Evolutionary conservation across 2,113 vertebrate genomes (phyloP), one percentile per base, ranked within the genome.

Genomic region (Oreochromis aureus): DNA sequence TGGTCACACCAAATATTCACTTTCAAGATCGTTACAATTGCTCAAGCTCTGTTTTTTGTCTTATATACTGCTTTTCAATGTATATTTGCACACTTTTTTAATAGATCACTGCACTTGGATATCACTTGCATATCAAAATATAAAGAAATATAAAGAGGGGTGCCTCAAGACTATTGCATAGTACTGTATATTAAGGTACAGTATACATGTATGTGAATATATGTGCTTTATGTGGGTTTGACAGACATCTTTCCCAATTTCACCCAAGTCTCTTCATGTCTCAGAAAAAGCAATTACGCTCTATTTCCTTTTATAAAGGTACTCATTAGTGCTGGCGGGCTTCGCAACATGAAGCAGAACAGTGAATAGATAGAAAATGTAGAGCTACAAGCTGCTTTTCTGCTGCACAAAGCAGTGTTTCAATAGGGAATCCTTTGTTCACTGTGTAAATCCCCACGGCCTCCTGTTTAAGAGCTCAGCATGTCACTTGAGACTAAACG

Each of bases 301-400:
- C 89, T 89, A 89, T 92, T 95, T 93, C 92, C 90, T 87, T 89
- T 85, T 84, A 86, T 92, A 87, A 93, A 93, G 89, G 87, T 13
- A 80, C 92, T 94, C 93, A 95, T 96, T 96, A 95, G 91, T 48
- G 59, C 83, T 79, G 86, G 89, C 79, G 89, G 89, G 89, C 92
- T 95, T 95, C 85, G 89, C 90, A 87, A 95, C 92, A 90, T 88
- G 94, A 93, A 95, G 90, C 94, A 86, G 94, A 95, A 94, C 93
- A 85, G 86, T 89, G 92, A 88, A 86, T 73, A 91, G 92, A 92
- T 92, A 89, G 86, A 89, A 93, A 91, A 89, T 76, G 85, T 56
- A 41, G 83, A 85, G 80, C 89, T 87, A 89, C 93, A 91, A 90
- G 93, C 85, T 79, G 88, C 84, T 91, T 87, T 87, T 73, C 83